Conservation (phyloP, 2,888 invertebrate species). For the Fabriciana adippe region DNA sequence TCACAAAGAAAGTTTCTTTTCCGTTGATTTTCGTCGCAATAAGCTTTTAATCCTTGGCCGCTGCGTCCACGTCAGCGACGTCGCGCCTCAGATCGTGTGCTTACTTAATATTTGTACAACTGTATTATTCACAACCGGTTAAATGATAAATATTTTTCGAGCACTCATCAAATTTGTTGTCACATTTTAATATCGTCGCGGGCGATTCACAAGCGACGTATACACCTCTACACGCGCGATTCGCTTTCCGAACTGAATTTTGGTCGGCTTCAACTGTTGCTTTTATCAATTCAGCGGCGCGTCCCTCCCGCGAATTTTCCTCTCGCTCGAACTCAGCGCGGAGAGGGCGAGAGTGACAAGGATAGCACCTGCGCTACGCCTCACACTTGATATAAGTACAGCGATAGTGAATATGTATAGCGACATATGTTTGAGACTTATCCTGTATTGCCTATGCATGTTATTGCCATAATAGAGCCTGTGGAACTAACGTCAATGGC, state of each 20-base stretch:
- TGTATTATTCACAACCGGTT: constrained; percentile 52
- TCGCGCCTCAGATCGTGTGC: constrained; percentile 54
- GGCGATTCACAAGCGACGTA: constrained; percentile 50
- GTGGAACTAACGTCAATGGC: constrained; percentile 39
- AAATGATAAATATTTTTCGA: constrained; percentile 54
- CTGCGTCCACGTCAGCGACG: constrained; percentile 74
- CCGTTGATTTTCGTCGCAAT: constrained; percentile 70
- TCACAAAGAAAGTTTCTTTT: constrained; percentile 68
- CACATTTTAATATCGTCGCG: constrained; percentile 74
- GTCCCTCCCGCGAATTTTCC: constrained; percentile 59
- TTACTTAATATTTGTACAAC: constrained; percentile 45
- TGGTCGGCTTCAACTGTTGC: constrained; percentile 74
- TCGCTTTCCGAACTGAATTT: constrained; percentile 75
- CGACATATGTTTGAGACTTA: constrained; percentile 35
- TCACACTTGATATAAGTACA: constrained; percentile 48
- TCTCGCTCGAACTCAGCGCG: constrained; percentile 62
- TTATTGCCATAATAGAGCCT: constrained; percentile 38
- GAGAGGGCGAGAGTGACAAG: constrained; percentile 52
- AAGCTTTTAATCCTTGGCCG: constrained; percentile 71
- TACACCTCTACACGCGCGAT: constrained; percentile 56
- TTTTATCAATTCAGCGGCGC: constrained; percentile 75
- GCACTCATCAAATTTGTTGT: constrained; percentile 68
- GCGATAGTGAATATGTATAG: constrained; percentile 33
- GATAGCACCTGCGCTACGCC: constrained; percentile 55
- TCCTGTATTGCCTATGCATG: constrained; percentile 28